Conservation (phyloP, 2,797 vertebrate species). For the Trachops cirrhosus region DNA sequence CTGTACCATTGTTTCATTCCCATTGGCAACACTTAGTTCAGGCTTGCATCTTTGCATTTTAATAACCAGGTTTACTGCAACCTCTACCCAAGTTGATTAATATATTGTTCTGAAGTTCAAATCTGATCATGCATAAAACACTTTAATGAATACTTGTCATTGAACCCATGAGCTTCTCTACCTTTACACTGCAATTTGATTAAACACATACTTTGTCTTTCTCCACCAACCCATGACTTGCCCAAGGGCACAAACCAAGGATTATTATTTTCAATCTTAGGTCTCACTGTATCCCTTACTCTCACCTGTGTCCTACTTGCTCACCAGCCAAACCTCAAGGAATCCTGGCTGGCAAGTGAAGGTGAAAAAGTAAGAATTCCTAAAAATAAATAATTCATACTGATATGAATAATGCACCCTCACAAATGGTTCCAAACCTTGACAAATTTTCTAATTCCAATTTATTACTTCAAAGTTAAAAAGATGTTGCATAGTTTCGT, state of each 20-base stretch:
- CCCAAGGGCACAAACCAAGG: neutral
- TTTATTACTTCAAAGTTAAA: neutral
- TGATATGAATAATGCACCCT: neutral
- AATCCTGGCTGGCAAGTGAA: neutral
- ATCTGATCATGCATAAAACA: neutral
- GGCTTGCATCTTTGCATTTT: neutral
- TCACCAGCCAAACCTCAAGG: neutral
- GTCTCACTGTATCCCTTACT: neutral
- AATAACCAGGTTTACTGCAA: neutral
- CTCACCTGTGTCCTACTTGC: neutral
- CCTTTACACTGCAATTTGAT: neutral
- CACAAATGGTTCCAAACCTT: neutral
- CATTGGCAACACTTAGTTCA: neutral
- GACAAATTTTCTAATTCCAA: neutral
- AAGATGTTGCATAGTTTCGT: neutral
- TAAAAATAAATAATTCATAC: neutral
- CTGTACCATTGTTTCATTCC: neutral
- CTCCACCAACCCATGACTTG: neutral
- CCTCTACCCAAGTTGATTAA: neutral
- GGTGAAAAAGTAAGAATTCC: neutral
- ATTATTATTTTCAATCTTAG: neutral
- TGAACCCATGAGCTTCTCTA: neutral
- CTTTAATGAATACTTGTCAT: neutral
- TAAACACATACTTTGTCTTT: neutral
- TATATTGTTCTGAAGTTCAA: neutral